Percentiles rank a stretch among this genome's conserved stretches.
Evolutionary conservation across 23 tunicate genomes (phyloP).

Genomic region (Halocynthia roretzi): DNA sequence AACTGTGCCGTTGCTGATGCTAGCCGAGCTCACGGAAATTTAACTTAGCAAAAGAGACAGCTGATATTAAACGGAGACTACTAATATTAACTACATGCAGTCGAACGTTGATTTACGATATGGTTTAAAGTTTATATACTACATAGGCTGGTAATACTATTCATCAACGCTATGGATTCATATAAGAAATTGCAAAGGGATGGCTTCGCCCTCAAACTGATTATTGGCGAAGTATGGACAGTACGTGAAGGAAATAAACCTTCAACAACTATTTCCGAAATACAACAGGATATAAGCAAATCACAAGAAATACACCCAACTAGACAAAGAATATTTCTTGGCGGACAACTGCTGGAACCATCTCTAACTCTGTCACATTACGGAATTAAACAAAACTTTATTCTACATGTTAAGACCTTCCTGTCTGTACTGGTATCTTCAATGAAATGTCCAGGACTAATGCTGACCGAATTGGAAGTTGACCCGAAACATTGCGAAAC

Average conservation of each 20-base stretch:
- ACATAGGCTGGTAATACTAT: too few species aligned
- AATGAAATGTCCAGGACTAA: slow-evolving; percentile 63
- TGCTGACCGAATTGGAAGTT: slow-evolving; percentile 69
- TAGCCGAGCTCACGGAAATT: too few species aligned
- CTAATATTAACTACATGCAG: too few species aligned
- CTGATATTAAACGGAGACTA: too few species aligned
- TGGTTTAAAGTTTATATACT: too few species aligned
- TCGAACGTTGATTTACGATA: too few species aligned
- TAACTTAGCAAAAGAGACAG: too few species aligned
- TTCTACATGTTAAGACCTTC: slow-evolving; percentile 32
- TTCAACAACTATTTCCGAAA: slow-evolving; percentile 3
- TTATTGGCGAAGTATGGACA: slow-evolving; percentile 11
- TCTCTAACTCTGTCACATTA: slow-evolving; percentile 30
- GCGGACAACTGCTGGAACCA: slow-evolving; percentile 40
- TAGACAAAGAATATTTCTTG: slow-evolving; percentile 50
- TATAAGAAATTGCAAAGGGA: slow-evolving; percentile 25
- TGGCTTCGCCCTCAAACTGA: slow-evolving; percentile 16
- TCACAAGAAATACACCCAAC: slow-evolving; percentile 38
- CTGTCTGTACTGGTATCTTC: slow-evolving; percentile 44
- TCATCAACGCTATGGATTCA: not conserved
- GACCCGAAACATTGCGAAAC: slow-evolving; percentile 61
- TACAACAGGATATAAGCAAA: slow-evolving; percentile 13
- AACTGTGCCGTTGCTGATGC: too few species aligned
- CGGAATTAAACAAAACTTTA: slow-evolving; percentile 9
- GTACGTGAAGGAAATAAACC: slow-evolving; percentile 30